These are phyloP conservation scores for Archegozetes longisetosus DNA, from an alignment of 1,140 invertebrate genomes.

Conservation along the genomic window DNA sequence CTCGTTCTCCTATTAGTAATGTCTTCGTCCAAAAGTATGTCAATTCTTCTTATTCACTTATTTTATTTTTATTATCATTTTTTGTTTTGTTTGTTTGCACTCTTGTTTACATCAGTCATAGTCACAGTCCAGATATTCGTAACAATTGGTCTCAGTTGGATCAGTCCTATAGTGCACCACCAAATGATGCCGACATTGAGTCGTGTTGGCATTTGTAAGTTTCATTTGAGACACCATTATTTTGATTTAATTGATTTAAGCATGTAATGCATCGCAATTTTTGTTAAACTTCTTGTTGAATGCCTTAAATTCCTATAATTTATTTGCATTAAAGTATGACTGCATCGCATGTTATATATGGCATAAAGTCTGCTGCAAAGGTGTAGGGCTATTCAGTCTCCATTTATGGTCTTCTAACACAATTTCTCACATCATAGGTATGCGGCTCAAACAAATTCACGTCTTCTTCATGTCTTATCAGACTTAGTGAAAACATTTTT, in stretches of 20 bases:
- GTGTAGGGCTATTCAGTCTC: too few species aligned
- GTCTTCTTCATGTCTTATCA: conserved; percentile 20
- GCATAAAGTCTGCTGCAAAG: too few species aligned
- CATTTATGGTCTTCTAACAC: too few species aligned
- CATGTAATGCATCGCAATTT: too few species aligned
- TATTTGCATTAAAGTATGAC: too few species aligned
- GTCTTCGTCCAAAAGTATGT: not conserved
- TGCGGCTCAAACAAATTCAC: not conserved
- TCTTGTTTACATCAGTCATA: not conserved
- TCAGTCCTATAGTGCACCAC: not conserved
- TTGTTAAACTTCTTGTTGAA: too few species aligned
- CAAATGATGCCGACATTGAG: not conserved
- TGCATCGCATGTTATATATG: too few species aligned
- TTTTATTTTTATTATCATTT: not conserved
- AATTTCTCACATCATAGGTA: too few species aligned
- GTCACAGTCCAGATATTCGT: not conserved
- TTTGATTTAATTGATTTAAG: too few species aligned
- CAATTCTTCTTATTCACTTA: not conserved
- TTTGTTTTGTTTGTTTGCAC: not conserved
- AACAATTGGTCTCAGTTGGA: not conserved
- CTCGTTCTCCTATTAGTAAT: not conserved
- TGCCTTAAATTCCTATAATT: too few species aligned
- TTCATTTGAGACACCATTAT: too few species aligned
- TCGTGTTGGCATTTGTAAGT: too few species aligned
- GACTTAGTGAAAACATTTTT: conserved; percentile 22